A percentile compares a stretch with the other conserved stretches of the same genome.
These are phyloP conservation scores for Bovichtus variegatus DNA, from an alignment of 2,797 vertebrate species.

Conservation along the genomic window DNA sequence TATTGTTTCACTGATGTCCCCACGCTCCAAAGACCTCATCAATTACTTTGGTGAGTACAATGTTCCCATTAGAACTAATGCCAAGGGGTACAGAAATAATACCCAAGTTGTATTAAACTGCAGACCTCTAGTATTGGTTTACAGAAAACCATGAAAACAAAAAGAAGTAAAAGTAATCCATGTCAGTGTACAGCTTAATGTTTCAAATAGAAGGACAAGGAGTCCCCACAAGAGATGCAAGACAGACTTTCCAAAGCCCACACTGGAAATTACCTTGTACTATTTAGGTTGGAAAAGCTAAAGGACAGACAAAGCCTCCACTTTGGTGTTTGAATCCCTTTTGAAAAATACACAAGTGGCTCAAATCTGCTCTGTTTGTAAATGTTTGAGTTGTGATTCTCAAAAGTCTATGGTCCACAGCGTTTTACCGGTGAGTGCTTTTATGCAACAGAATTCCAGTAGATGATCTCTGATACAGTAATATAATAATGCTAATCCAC, in stretches of 20 bases:
- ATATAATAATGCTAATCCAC: background rate
- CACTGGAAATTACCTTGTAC: background rate
- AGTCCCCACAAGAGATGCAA: background rate
- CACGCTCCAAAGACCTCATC: background rate
- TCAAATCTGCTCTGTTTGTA: background rate
- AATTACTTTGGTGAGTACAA: background rate
- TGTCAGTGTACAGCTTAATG: background rate
- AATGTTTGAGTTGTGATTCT: background rate
- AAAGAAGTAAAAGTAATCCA: background rate
- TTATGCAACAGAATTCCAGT: background rate
- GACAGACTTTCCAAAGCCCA: background rate
- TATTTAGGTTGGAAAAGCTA: background rate
- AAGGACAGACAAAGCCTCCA: background rate
- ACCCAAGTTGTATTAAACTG: background rate
- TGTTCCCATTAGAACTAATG: background rate
- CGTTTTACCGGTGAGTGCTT: background rate
- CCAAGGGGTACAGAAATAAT: background rate
- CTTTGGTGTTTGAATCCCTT: background rate
- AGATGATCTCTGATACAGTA: background rate
- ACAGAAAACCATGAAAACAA: background rate
- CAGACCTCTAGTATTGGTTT: background rate
- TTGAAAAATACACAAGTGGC: constrained; percentile 8
- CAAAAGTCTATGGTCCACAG: background rate
- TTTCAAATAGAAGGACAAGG: background rate
- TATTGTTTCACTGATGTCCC: background rate